These are phyloP conservation scores for Achatina immaculata DNA, from an alignment of 1,140 invertebrate genomes.

Conservation along the genomic window DNA sequence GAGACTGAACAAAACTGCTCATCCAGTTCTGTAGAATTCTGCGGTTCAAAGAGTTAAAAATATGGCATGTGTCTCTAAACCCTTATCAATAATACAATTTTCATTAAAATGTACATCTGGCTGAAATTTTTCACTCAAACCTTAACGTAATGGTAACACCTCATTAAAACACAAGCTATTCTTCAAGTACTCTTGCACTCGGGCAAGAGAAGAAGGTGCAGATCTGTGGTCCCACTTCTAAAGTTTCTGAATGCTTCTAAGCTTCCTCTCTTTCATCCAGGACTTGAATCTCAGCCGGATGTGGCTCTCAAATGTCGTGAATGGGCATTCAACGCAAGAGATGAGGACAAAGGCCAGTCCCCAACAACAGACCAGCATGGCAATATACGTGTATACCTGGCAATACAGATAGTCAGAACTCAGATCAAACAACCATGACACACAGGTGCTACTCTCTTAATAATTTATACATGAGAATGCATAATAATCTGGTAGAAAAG, in stretches of 20 bases:
- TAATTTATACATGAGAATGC: not conserved
- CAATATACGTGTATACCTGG: constrained; percentile 36
- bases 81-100: no score
- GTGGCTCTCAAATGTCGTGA: constrained; percentile 39
- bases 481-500: not conserved
- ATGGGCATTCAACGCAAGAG: constrained; percentile 41
- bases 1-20: no score
- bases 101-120: no score
- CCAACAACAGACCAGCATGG: constrained; percentile 30
- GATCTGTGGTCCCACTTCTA: not conserved
- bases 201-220: no score
- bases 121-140: no score
- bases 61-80: no score
- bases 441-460: not conserved
- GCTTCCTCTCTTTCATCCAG: not conserved
- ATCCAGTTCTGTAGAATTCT: no score
- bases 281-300: constrained; percentile 21
- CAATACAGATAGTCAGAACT: not conserved
- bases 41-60: no score
- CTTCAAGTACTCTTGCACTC: no score
- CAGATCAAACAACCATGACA: not conserved
- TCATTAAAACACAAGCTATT: no score
- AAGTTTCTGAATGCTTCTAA: not conserved
- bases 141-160: no score
- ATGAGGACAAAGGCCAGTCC: constrained; percentile 42